Conservation (phyloP, 1,140 invertebrate genomes). For the Diachasma alloeum region DNA sequence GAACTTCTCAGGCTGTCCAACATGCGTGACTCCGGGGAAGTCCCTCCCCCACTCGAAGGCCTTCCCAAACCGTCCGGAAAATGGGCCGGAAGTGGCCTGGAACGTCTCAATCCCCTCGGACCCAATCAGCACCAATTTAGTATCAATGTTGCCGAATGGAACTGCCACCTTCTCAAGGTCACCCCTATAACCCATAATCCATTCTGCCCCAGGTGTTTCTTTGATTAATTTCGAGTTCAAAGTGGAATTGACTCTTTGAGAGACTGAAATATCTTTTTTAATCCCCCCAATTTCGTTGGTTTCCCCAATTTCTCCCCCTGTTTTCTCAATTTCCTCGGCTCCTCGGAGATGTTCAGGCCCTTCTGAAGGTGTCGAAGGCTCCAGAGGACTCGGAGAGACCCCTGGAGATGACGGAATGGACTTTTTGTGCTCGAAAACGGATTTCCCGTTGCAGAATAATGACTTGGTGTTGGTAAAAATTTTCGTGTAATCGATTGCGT, state of each 20-base stretch:
- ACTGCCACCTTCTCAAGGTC: slow-evolving; percentile 42
- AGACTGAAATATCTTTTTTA: slow-evolving; percentile 16
- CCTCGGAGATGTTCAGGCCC: background rate
- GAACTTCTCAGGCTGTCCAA: slow-evolving; percentile 81
- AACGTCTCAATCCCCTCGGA: slow-evolving; percentile 44
- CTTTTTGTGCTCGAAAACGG: slow-evolving; percentile 71
- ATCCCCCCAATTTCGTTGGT: background rate
- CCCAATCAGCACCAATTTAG: slow-evolving; percentile 46
- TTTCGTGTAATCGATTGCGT: slow-evolving; percentile 75
- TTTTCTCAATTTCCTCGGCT: background rate
- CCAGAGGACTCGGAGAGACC: background rate
- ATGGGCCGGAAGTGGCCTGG: slow-evolving; percentile 52
- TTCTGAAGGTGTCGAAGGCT: background rate
- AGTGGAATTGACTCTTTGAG: background rate
- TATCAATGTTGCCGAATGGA: slow-evolving; percentile 57
- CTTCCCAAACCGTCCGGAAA: slow-evolving; percentile 27
- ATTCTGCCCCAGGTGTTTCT: slow-evolving; percentile 21
- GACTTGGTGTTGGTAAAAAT: slow-evolving; percentile 73
- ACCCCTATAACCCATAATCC: slow-evolving; percentile 46
- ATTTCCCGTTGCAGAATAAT: slow-evolving; percentile 83
- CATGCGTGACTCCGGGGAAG: slow-evolving; percentile 71
- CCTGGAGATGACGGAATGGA: slow-evolving; percentile 20
- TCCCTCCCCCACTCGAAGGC: slow-evolving; percentile 79
- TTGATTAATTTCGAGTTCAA: slow-evolving; percentile 9
- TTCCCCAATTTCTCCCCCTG: background rate